Evolutionary conservation across 2,113 vertebrate genomes (phyloP).

Genomic region (Mus spicilegus): DNA sequence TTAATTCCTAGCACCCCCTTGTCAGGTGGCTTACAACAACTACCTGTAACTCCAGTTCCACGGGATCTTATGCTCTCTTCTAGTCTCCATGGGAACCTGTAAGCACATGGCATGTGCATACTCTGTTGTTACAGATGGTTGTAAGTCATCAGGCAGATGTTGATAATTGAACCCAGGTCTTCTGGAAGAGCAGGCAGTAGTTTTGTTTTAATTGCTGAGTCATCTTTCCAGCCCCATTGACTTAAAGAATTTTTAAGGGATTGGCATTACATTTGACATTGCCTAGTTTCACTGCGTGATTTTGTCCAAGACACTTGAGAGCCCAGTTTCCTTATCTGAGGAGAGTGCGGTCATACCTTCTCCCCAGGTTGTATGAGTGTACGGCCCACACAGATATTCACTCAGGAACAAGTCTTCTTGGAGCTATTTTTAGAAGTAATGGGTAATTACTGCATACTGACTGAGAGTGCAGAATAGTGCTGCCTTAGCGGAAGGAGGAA

Average conservation of each 20-base stretch:
- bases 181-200: neutral
- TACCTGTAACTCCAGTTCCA: neutral
- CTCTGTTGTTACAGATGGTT: neutral
- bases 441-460: neutral
- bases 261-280: slow-evolving; percentile 8
- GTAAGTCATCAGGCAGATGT: neutral
- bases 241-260: slow-evolving; percentile 25
- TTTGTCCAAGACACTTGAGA: neutral
- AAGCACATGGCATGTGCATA: neutral
- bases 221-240: neutral
- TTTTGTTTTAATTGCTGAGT: neutral
- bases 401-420: neutral
- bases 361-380: neutral
- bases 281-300: neutral
- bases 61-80: neutral
- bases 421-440: neutral
- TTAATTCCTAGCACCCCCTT: neutral
- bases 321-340: slow-evolving; percentile 21
- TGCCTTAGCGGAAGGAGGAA: neutral
- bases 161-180: neutral
- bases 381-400: neutral
- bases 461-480: neutral
- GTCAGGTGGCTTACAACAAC: neutral
- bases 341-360: neutral
- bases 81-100: neutral